These are phyloP conservation scores for Miichthys miiuy DNA, from an alignment of 2,797 vertebrate species.

Conservation along the genomic window DNA sequence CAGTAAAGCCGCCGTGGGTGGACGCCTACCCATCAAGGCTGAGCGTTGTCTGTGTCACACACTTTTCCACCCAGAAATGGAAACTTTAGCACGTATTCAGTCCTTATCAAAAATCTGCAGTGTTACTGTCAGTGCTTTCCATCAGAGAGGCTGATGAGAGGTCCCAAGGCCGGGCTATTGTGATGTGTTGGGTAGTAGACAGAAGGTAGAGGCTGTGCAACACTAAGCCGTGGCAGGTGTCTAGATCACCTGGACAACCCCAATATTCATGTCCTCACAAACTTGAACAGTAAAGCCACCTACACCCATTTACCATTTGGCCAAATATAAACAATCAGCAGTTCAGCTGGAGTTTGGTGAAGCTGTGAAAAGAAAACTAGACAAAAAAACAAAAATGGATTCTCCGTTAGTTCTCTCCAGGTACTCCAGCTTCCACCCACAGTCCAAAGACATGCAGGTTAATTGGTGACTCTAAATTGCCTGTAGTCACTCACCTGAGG, in stretches of 20 bases:
- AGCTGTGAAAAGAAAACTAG: no score
- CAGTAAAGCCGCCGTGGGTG: constrained; percentile 72
- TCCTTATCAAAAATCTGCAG: constrained; percentile 46
- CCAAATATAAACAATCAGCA: no score
- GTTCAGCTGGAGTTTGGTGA: no score
- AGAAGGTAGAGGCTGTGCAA: constrained; percentile 36
- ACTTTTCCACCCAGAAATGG: constrained; percentile 56
- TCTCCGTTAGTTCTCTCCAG: no score
- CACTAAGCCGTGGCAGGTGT: constrained; percentile 49
- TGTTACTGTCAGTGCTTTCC: constrained; percentile 54
- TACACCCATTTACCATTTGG: neutral
- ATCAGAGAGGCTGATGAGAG: constrained; percentile 41
- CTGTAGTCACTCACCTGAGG: no score
- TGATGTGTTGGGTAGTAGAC: constrained; percentile 29
- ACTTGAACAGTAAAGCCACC: neutral
- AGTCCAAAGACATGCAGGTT: no score
- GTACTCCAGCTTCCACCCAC: no score
- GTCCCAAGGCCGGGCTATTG: constrained; percentile 61
- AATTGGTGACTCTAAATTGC: no score
- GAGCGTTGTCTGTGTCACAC: constrained; percentile 30
- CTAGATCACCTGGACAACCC: constrained; percentile 29
- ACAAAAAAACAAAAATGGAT: no score
- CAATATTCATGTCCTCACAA: neutral
- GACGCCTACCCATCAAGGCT: constrained; percentile 61
- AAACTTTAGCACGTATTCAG: constrained; percentile 56